Evolutionary conservation across 2,113 vertebrate genomes (phyloP).

Genomic region (Peromyscus leucopus): DNA sequence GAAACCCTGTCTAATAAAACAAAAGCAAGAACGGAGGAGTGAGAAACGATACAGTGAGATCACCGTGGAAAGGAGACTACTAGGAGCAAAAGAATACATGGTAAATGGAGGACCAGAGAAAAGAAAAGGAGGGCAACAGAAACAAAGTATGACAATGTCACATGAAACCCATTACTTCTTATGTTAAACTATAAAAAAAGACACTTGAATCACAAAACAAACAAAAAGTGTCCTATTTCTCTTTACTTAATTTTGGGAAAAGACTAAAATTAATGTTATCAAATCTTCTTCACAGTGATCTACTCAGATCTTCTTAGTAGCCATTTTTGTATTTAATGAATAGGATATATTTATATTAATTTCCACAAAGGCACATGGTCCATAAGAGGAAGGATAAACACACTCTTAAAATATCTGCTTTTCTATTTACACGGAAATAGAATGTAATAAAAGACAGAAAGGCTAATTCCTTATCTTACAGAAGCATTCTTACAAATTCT

Average conservation of each 20-base stretch:
- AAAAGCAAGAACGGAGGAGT: background rate
- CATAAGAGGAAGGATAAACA: background rate
- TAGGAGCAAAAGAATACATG: background rate
- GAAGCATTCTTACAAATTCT: background rate
- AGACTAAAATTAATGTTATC: constrained; percentile 11
- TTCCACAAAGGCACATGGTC: background rate
- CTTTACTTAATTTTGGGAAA: constrained; percentile 51
- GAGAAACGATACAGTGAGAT: background rate
- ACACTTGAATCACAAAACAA: background rate
- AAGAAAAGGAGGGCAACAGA: background rate
- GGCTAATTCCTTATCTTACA: background rate
- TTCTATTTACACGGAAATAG: background rate
- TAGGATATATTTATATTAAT: background rate
- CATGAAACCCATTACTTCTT: background rate
- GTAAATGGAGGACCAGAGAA: background rate
- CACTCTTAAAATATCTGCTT: constrained; percentile 14
- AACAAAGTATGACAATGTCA: background rate
- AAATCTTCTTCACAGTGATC: background rate
- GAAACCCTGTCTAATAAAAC: background rate
- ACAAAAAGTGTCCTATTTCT: background rate
- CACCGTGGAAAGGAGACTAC: background rate
- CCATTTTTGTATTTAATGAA: background rate
- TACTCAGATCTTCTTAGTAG: background rate
- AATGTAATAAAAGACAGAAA: background rate
- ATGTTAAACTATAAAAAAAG: background rate